phyloP scores from a whole-genome alignment of 2,113 vertebrate species.

The Pelmatolapia mariae region DNA sequence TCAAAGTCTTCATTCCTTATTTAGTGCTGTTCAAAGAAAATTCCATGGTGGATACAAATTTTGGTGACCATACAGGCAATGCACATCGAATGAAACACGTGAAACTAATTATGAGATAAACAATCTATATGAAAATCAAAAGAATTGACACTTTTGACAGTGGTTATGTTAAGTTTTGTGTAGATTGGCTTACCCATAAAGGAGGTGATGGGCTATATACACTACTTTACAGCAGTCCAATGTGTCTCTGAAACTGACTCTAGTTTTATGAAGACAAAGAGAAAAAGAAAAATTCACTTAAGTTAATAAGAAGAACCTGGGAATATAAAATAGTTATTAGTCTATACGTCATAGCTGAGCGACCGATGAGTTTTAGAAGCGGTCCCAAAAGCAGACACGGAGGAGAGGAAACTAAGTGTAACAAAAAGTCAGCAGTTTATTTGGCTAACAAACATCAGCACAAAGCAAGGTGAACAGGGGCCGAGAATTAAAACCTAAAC shows the following conservation, averaged over 20 bases:
- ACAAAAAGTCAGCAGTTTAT: not conserved
- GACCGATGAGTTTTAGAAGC: not conserved
- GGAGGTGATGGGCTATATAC: not conserved
- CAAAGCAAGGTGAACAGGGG: not conserved
- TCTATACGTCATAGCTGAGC: not conserved
- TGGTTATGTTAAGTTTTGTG: not conserved
- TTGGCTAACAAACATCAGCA: not conserved
- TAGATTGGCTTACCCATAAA: not conserved
- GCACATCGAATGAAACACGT: not conserved
- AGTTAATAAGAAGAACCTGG: not conserved
- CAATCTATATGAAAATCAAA: not conserved
- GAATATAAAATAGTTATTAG: not conserved
- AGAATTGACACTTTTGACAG: not conserved
- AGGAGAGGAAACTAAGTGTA: not conserved
- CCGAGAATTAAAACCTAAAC: not conserved
- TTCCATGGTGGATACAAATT: not conserved
- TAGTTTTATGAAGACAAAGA: not conserved
- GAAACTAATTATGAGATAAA: not conserved
- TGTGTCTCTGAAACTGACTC: not conserved
- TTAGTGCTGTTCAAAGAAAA: not conserved
- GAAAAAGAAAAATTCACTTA: not conserved
- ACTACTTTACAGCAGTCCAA: not conserved
- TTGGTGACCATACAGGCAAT: not conserved
- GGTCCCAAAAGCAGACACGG: not conserved
- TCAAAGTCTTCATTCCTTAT: not conserved